These are phyloP conservation scores for Istiophorus platypterus DNA, from an alignment of 2,113 vertebrate genomes.

Conservation along the genomic window DNA sequence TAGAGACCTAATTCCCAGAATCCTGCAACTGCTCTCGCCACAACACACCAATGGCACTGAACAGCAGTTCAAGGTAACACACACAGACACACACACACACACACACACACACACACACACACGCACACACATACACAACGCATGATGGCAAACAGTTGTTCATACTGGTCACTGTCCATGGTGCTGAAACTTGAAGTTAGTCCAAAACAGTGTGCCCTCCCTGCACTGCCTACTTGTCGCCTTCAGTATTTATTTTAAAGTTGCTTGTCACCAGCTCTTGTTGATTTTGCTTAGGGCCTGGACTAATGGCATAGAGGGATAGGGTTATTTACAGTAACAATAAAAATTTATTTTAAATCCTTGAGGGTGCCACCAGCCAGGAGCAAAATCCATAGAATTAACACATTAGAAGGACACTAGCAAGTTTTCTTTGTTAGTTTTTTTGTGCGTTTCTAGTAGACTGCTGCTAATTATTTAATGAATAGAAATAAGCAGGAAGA, in stretches of 20 bases:
- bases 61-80: conserved; percentile 94
- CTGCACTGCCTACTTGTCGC: neutral
- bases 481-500: neutral
- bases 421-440: neutral
- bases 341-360: neutral
- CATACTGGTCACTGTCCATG: conserved; percentile 46
- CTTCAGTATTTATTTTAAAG: conserved; percentile 21
- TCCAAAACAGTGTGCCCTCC: neutral
- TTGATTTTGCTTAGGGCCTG: conserved; percentile 3
- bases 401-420: neutral
- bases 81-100: conserved; percentile 5
- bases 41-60: conserved; percentile 87
- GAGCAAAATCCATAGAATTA: neutral
- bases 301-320: conserved; percentile 1
- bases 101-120: neutral
- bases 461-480: neutral
- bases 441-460: neutral
- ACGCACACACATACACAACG: neutral
- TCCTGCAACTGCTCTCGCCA: conserved; percentile 91
- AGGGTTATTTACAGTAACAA: neutral
- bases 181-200: conserved; percentile 42
- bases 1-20: conserved; percentile 93
- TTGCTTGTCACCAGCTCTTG: neutral
- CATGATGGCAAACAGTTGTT: neutral
- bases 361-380: neutral